Evolutionary conservation across 2,113 vertebrate genomes (phyloP), one percentile per base, ranked within the genome.

Genomic region (Odobenus rosmarus): DNA sequence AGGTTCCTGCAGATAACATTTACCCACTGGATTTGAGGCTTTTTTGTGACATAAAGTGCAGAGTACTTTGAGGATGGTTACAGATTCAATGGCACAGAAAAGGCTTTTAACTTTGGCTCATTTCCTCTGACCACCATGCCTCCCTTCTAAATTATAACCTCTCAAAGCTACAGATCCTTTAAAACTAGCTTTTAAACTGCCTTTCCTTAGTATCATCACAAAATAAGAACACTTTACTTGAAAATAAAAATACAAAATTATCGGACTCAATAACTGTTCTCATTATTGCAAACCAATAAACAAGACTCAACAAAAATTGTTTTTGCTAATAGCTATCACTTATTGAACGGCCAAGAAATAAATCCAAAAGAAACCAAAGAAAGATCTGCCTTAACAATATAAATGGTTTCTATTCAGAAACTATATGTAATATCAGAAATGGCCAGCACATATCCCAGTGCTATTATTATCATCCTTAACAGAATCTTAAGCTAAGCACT

Each of bases 91-190:
- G 61, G 95, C 93, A 92, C 76, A 89, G 94, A 98, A 97, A 97
- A 97, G 95, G 53, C 85, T 98, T 98, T 96, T 95, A 97, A 96
- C 97, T 97, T 59, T 96, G 97, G 97, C 96, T 98, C 93, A 97
- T 97, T 97, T 98, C 97, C 96, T 97, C 95, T 96, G 96, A 95
- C 98, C 98, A 97, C 97, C 90, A 92, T 93, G 96, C 84, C 80
- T 96, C 85, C 90, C 74, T 79, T 84, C 83, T 86, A 97, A 98
- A 98, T 97, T 95, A 97, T 72, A 97, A 93, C 96, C 92, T 98
- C 97, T 96, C 96, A 95, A 95, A 97, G 80, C 69, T 72, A 51
- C 51, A 36, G 87, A 95, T 87, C 81, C 95, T 96, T 94, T 90
- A 96, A 93, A 96, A 87, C 96, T 77, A 90, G 98, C 86, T 97